These are phyloP conservation scores for Adelphocoris suturalis DNA, from an alignment of 2,888 invertebrate genomes.

Conservation along the genomic window DNA sequence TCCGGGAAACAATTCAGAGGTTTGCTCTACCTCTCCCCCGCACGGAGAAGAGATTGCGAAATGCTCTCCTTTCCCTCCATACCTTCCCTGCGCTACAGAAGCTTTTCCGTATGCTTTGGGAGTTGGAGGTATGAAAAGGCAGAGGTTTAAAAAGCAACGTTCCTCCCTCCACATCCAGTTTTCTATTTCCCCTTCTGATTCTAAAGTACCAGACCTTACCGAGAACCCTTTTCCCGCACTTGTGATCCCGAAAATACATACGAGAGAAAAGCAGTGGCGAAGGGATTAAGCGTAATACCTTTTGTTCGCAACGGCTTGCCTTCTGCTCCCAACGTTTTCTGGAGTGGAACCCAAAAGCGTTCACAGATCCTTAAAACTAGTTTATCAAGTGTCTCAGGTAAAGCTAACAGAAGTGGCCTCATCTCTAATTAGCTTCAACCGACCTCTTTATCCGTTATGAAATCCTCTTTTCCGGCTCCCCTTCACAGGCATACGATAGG, in stretches of 20 bases:
- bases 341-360: slow-evolving; percentile 14
- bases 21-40: neutral
- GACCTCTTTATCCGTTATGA: slow-evolving; percentile 12
- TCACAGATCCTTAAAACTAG: slow-evolving; percentile 65
- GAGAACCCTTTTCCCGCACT: slow-evolving; percentile 64
- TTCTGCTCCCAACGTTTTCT: neutral
- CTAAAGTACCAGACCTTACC: slow-evolving; percentile 49
- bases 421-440: slow-evolving; percentile 70
- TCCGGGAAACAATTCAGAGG: slow-evolving; percentile 55
- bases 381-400: slow-evolving; percentile 62
- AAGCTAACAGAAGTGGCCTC: slow-evolving; percentile 60
- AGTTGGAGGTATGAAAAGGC: slow-evolving; percentile 40
- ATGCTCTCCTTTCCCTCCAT: neutral
- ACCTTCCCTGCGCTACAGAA: slow-evolving; percentile 2
- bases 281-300: slow-evolving; percentile 75
- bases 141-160: slow-evolving; percentile 64
- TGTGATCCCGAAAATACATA: slow-evolving; percentile 76
- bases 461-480: slow-evolving; percentile 54
- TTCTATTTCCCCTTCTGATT: neutral
- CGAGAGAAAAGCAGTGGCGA: slow-evolving; percentile 69
- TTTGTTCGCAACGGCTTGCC: slow-evolving; percentile 74
- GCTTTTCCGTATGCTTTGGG: slow-evolving; percentile 39
- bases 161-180: neutral
- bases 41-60: slow-evolving; percentile 54
- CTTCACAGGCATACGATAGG: neutral